Base-by-base conservation (phyloP, 2,888 invertebrate genomes). In the Athalia circularis region DNA sequence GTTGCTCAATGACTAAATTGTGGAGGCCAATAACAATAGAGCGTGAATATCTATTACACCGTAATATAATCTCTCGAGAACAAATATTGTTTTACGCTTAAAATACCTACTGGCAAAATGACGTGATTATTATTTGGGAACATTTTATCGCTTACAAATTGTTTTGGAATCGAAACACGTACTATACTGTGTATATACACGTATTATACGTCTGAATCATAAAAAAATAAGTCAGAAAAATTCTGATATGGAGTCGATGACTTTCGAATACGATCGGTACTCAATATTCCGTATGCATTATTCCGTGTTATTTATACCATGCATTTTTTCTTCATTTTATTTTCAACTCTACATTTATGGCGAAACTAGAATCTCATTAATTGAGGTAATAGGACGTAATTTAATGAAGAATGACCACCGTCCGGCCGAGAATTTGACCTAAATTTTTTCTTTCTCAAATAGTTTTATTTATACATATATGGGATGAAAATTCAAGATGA, bases 81-180 rank as follows among this genome's bases (percentile, higher is more conserved):
- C 29, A 45, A n/a, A 57, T 13, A n/a, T 70, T 45, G 8, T 59
- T 59, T 9, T 6, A 13, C 29, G 47, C n/a, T 15, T 54, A 15
- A 29, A 8, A 7, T 11, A 8, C 43, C 9, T 59, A 47, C 45
- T 47, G 43, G 72, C 43, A 13, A 3, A n/a, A 59, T 59, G 45
- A 59, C 72, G 59, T 72, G 9, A 68, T 29, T 11, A 3, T 68
- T 52, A 52, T 50, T 68, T 68, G 11, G 68, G 13, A 29, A 59
- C n/a, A 72, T 72, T 72, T 72, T 72, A 59, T 13, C 72, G 59
- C 72, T 57, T 59, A 47, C 47, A 45, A 11, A 45, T 54, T 54
- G 3, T 54, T 54, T 54, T 54, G 11, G 11, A 72, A 59, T 59
- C 72, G 9, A 72, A 13, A 13, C 59, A 72, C 72, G 72, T 72